These are phyloP conservation scores for Sebastiscus tertius DNA, from an alignment of 2,797 vertebrate genomes.

Conservation along the genomic window DNA sequence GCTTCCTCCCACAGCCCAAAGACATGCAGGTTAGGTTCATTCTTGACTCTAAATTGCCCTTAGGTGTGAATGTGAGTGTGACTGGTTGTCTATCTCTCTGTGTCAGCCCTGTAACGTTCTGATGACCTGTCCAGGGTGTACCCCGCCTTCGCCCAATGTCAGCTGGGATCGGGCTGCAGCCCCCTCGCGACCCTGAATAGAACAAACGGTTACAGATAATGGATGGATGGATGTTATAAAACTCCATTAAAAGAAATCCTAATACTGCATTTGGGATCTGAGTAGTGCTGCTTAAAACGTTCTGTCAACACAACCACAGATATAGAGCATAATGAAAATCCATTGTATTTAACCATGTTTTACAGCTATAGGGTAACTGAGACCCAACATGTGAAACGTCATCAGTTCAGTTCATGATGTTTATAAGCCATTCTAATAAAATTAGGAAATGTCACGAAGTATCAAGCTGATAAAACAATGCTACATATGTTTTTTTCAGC, in stretches of 20 bases:
- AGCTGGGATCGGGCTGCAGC: too few species aligned
- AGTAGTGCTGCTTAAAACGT: background rate
- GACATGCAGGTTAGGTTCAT: too few species aligned
- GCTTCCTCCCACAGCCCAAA: too few species aligned
- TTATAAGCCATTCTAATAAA: background rate
- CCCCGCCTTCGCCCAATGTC: too few species aligned
- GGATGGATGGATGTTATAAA: fast-evolving
- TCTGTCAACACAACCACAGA: slow-evolving; percentile 1
- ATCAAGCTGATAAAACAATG: background rate
- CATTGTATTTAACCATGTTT: background rate
- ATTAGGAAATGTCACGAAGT: background rate
- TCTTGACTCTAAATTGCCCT: too few species aligned
- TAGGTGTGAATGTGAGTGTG: too few species aligned
- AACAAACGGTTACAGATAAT: too few species aligned
- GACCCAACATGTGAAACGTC: background rate
- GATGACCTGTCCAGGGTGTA: too few species aligned
- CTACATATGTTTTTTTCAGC: background rate
- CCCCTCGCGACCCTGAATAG: too few species aligned
- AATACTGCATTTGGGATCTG: background rate
- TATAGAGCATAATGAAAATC: background rate
- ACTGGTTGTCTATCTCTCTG: too few species aligned
- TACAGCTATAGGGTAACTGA: background rate
- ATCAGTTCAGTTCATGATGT: background rate
- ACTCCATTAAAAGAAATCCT: background rate
- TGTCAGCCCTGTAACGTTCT: too few species aligned